Percentiles rank a stretch among this genome's conserved stretches.
Evolutionary conservation across 2,888 invertebrate genomes (phyloP).

Genomic region (Rotaria macrura): DNA sequence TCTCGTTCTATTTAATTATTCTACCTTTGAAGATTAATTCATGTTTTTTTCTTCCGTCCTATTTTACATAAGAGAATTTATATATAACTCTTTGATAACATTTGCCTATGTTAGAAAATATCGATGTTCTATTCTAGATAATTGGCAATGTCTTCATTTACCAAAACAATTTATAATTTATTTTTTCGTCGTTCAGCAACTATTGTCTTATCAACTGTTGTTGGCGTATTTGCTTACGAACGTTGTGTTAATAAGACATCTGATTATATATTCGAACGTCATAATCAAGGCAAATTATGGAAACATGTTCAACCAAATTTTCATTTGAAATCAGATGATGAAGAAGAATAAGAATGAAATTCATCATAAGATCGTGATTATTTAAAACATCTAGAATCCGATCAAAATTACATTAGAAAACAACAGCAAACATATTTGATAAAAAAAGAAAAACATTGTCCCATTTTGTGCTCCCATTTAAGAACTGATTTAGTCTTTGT

Average conservation of each 20-base stretch:
- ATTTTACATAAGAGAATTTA: no score
- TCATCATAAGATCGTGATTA: neutral
- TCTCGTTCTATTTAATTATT: no score
- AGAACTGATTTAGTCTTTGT: neutral
- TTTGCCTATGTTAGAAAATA: no score
- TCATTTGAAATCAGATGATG: neutral
- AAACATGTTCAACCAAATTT: constrained; percentile 1
- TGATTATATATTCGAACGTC: neutral
- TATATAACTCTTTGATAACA: no score
- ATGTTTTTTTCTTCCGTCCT: no score
- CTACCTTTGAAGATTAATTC: no score
- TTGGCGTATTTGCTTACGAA: constrained; percentile 12
- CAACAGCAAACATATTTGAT: neutral
- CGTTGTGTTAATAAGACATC: neutral
- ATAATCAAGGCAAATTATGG: constrained; percentile 15
- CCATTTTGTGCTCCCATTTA: neutral
- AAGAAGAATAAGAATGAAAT: neutral
- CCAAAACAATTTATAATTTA: neutral
- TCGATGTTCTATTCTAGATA: neutral
- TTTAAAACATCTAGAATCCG: neutral
- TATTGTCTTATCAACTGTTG: neutral
- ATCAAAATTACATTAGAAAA: neutral
- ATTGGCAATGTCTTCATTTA: neutral
- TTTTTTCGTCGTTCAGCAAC: neutral
- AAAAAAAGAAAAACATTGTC: neutral